phyloP scores from a whole-genome alignment of 2,113 vertebrate species.

The Mobula birostris region DNA sequence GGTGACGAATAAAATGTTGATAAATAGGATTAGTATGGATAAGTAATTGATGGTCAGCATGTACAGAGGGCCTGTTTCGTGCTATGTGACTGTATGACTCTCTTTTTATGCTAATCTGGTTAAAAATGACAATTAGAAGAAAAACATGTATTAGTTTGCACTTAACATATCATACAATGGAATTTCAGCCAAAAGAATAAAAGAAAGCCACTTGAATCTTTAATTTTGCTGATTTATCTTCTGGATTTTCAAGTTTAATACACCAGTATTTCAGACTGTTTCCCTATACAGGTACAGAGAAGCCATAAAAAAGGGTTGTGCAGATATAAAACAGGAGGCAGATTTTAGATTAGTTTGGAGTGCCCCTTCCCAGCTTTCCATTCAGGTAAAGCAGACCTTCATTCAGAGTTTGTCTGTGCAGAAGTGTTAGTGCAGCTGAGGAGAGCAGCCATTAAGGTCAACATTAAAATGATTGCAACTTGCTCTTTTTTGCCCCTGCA shows the following conservation, averaged over 20 bases:
- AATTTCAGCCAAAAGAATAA: background rate
- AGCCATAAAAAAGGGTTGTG: background rate
- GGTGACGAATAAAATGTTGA: no score
- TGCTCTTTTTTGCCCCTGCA: background rate
- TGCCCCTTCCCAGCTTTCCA: background rate
- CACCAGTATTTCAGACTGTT: background rate
- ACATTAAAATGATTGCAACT: background rate
- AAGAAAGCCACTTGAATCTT: background rate
- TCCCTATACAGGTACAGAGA: background rate
- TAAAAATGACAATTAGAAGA: background rate
- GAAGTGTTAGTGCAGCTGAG: background rate
- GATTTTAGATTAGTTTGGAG: background rate
- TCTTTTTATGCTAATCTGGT: background rate
- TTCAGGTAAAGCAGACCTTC: background rate
- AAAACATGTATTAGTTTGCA: background rate
- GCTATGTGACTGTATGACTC: background rate
- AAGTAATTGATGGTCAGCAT: no score
- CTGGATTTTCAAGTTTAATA: background rate
- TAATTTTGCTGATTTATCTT: constrained; percentile 4
- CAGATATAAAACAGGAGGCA: background rate
- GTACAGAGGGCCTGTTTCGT: no score
- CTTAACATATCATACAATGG: background rate
- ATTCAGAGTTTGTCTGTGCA: background rate
- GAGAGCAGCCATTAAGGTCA: background rate
- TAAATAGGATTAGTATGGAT: no score